Evolutionary conservation across 2,797 vertebrate genomes (phyloP).

Genomic region (Hoplostethus atlanticus): DNA sequence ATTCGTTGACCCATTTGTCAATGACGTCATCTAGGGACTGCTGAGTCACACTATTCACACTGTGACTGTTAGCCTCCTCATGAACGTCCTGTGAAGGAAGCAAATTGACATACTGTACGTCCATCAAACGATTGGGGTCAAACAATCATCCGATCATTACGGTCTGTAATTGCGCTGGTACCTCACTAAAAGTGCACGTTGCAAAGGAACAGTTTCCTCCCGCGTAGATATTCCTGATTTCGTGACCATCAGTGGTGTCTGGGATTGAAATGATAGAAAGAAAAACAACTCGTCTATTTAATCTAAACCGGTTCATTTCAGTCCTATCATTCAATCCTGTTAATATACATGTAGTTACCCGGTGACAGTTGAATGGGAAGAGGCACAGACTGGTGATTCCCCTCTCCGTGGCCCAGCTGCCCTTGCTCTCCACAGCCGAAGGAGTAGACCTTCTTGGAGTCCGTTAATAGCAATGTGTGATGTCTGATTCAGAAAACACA

Average conservation of each 20-base stretch:
- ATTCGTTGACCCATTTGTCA: conserved; percentile 56
- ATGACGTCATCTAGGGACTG: conserved; percentile 55
- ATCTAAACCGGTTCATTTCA: background rate
- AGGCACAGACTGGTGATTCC: conserved; percentile 77
- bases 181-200: conserved; percentile 39
- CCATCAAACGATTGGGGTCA: too few relatives aligned
- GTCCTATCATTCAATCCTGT: background rate
- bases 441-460: conserved; percentile 80
- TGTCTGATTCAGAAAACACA: conserved; percentile 65
- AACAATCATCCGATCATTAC: background rate
- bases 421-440: conserved; percentile 85
- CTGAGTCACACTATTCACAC: background rate
- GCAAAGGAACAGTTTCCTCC: conserved; percentile 77
- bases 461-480: conserved; percentile 85
- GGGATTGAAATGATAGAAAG: conserved; percentile 9
- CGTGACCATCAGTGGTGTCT: conserved; percentile 22
- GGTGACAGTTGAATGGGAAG: conserved; percentile 75
- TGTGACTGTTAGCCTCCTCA: background rate
- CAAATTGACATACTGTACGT: too few relatives aligned
- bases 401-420: conserved; percentile 78
- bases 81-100: conserved; percentile 22
- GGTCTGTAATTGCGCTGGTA: conserved; percentile 9
- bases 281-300: background rate
- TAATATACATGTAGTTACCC: conserved; percentile 42
- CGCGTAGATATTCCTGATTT: conserved; percentile 60